phyloP scores from a whole-genome alignment of 2,113 vertebrate genomes.

The Gyps fulvus region DNA sequence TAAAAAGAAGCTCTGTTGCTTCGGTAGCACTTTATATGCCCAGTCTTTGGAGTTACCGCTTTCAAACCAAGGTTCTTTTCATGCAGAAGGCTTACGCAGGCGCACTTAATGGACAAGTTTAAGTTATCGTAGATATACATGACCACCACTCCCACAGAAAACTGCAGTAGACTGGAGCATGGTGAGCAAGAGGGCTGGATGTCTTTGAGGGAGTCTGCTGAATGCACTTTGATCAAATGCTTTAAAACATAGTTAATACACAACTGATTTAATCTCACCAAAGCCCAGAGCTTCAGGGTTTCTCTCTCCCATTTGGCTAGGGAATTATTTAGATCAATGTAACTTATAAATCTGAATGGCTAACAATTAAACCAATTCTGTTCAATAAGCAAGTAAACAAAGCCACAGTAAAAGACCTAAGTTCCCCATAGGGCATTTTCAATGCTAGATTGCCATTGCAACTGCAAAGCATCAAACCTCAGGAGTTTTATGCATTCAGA shows the following conservation, averaged over 20 bases:
- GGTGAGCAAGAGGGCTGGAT: neutral
- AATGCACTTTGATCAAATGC: neutral
- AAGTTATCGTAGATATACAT: fast-evolving
- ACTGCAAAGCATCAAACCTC: neutral
- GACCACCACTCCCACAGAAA: neutral
- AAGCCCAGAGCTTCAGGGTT: neutral
- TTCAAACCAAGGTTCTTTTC: neutral
- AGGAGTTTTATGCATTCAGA: neutral
- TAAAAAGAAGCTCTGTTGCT: neutral
- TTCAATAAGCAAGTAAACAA: constrained; percentile 23
- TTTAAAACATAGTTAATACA: neutral
- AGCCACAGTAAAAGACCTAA: neutral
- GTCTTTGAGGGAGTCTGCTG: neutral
- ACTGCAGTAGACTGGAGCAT: neutral
- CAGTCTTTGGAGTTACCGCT: neutral
- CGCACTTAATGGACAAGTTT: neutral
- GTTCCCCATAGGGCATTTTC: neutral
- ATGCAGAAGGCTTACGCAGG: neutral
- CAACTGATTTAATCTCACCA: neutral
- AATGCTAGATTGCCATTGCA: neutral
- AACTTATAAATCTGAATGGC: neutral
- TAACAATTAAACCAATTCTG: neutral
- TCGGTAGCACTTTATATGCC: neutral
- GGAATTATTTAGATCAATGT: neutral
- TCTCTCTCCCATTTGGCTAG: neutral